Percentiles rank a stretch among this genome's conserved stretches.
phyloP scores from a whole-genome alignment of 2,888 invertebrate species.

The Pasiphila rectangulata region DNA sequence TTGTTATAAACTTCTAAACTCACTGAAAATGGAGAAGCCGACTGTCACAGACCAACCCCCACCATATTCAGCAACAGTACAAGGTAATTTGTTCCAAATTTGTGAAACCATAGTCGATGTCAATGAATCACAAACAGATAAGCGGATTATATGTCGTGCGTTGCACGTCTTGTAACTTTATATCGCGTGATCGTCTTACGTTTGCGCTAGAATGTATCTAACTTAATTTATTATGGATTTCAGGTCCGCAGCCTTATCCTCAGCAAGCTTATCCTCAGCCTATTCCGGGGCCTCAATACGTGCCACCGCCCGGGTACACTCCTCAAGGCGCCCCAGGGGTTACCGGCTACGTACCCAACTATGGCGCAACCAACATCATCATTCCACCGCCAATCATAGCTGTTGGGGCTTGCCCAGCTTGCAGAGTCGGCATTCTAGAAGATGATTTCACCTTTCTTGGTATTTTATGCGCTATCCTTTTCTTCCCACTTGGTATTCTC shows the following conservation, averaged over 20 bases:
- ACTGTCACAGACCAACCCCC: slow-evolving; percentile 72
- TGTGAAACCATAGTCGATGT: slow-evolving; percentile 37
- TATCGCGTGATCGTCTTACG: slow-evolving; percentile 1
- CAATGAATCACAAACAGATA: slow-evolving; percentile 58
- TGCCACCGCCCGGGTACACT: slow-evolving; percentile 80
- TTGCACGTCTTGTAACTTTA: slow-evolving; percentile 38
- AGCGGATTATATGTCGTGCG: slow-evolving; percentile 39
- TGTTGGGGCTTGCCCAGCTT: slow-evolving; percentile 93
- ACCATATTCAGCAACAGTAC: slow-evolving; percentile 71
- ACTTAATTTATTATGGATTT: slow-evolving; percentile 24
- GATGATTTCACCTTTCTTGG: slow-evolving; percentile 93
- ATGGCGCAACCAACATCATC: slow-evolving; percentile 83
- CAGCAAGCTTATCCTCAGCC: slow-evolving; percentile 28
- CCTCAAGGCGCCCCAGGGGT: slow-evolving; percentile 62
- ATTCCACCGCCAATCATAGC: slow-evolving; percentile 89
- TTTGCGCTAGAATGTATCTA: not conserved
- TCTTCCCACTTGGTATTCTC: slow-evolving; percentile 92
- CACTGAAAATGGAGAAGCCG: slow-evolving; percentile 59
- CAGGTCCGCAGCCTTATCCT: slow-evolving; percentile 41
- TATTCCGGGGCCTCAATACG: slow-evolving; percentile 51
- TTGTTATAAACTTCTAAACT: slow-evolving; percentile 11
- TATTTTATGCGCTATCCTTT: slow-evolving; percentile 90
- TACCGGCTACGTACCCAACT: slow-evolving; percentile 78
- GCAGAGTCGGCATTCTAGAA: slow-evolving; percentile 92
- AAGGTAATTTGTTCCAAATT: slow-evolving; percentile 47